Conservation (phyloP, 2,888 invertebrate species). For the Heliconius erato region DNA sequence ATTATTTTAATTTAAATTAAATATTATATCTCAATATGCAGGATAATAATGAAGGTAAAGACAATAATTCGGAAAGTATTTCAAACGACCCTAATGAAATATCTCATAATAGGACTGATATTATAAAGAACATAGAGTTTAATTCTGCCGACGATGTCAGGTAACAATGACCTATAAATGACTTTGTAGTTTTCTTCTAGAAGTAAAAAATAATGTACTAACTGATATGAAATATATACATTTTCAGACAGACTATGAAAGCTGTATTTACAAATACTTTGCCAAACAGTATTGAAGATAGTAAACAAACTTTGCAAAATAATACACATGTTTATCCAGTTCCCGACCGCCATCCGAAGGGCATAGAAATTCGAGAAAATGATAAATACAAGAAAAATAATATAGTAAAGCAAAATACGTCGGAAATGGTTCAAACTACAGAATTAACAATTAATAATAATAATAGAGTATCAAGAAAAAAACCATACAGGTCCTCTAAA, state of each 20-base stretch:
- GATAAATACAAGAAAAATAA: slow-evolving; percentile 8
- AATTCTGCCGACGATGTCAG: slow-evolving; percentile 72
- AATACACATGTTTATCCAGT: neutral
- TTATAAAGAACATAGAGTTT: slow-evolving; percentile 59
- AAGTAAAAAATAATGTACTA: too few relatives aligned
- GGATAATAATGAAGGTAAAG: neutral
- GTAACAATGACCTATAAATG: slow-evolving; percentile 50
- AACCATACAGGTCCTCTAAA: slow-evolving; percentile 36
- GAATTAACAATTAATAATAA: slow-evolving; percentile 1
- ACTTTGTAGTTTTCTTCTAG: too few relatives aligned
- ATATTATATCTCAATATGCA: slow-evolving; percentile 8
- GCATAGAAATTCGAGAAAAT: slow-evolving; percentile 42
- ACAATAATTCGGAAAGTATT: neutral
- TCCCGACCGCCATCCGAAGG: neutral
- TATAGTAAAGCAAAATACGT: neutral
- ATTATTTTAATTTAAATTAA: neutral
- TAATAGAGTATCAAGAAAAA: slow-evolving; percentile 23
- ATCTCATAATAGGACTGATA: slow-evolving; percentile 57
- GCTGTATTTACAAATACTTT: slow-evolving; percentile 51
- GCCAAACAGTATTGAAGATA: slow-evolving; percentile 50
- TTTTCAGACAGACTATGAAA: slow-evolving; percentile 68
- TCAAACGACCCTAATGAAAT: slow-evolving; percentile 25
- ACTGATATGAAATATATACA: neutral
- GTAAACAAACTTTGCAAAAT: neutral
- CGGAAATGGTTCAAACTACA: neutral